Evolutionary conservation across 2,888 invertebrate species (phyloP).

Genomic region (Conchocele bisecta): DNA sequence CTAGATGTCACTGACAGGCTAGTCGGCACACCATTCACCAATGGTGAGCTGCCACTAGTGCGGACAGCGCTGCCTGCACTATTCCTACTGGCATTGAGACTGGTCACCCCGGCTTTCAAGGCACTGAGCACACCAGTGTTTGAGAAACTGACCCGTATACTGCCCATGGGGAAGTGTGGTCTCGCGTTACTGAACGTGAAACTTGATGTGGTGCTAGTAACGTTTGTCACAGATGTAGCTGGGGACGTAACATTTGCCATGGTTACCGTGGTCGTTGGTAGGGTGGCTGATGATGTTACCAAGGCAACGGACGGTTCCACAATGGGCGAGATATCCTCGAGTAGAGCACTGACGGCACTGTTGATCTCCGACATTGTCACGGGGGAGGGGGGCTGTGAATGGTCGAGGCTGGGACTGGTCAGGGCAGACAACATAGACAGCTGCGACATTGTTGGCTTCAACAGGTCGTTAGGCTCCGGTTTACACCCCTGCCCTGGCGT

Average conservation of each 20-base stretch:
- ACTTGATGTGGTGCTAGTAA: conserved; percentile 51
- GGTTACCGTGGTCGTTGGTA: conserved; percentile 60
- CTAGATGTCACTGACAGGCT: conserved; percentile 5
- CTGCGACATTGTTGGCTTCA: conserved; percentile 27
- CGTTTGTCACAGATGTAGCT: conserved; percentile 58
- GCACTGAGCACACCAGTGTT: conserved; percentile 46
- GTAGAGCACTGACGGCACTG: conserved; percentile 52
- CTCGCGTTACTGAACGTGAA: conserved; percentile 51
- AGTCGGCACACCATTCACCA: not conserved
- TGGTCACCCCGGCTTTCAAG: conserved; percentile 26
- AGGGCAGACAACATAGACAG: conserved; percentile 36
- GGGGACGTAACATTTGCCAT: conserved; percentile 63
- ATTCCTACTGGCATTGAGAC: conserved; percentile 36
- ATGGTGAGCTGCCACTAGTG: conserved; percentile 1
- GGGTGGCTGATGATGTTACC: conserved; percentile 48
- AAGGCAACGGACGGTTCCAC: no score
- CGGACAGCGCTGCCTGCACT: no score
- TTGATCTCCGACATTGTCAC: conserved; percentile 44
- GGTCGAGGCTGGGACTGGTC: conserved; percentile 6
- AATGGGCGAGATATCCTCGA: conserved; percentile 46
- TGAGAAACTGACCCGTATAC: conserved; percentile 49
- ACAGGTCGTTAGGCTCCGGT: conserved; percentile 25
- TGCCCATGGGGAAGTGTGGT: conserved; percentile 49
- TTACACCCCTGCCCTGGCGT: conserved; percentile 25
- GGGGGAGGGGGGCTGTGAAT: conserved; percentile 23